These are phyloP conservation scores for Ectemnius lituratus DNA, from an alignment of 2,888 invertebrate species.

Conservation along the genomic window DNA sequence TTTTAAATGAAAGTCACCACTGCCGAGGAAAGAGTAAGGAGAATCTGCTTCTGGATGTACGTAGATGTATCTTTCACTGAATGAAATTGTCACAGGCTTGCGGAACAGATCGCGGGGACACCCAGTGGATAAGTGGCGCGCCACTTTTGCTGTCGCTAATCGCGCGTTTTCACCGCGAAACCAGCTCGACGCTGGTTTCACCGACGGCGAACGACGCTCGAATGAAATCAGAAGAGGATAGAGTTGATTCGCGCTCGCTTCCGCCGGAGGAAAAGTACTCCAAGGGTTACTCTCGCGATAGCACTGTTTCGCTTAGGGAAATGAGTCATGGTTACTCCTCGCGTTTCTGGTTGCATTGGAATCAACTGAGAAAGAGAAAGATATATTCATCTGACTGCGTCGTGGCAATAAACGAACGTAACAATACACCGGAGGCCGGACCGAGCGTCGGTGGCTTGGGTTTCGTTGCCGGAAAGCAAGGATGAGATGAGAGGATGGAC, in stretches of 20 bases:
- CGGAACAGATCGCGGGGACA: not conserved
- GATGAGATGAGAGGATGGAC: not conserved
- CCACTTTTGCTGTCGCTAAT: slow-evolving; percentile 36
- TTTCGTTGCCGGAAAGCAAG: not conserved
- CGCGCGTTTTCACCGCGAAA: slow-evolving; percentile 35
- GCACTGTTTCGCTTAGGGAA: too few relatives aligned
- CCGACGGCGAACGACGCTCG: slow-evolving; percentile 13
- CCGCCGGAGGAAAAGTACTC: not conserved
- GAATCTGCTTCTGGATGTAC: not conserved
- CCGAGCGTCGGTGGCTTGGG: not conserved
- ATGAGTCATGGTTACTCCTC: too few relatives aligned
- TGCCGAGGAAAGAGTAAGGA: not conserved
- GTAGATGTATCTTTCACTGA: too few relatives aligned
- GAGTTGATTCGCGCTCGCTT: not conserved
- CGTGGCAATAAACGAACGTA: not conserved
- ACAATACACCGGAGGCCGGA: not conserved
- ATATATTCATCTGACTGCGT: too few relatives aligned
- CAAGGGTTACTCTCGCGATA: too few relatives aligned
- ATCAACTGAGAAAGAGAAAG: too few relatives aligned
- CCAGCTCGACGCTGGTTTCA: not conserved
- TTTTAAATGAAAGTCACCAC: slow-evolving; percentile 5
- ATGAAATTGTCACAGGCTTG: not conserved
- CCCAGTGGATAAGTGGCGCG: slow-evolving; percentile 14
- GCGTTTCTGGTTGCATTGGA: too few relatives aligned
- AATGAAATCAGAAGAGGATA: not conserved